Conservation (phyloP, 1,140 invertebrate genomes). For the Amyelois transitella region DNA sequence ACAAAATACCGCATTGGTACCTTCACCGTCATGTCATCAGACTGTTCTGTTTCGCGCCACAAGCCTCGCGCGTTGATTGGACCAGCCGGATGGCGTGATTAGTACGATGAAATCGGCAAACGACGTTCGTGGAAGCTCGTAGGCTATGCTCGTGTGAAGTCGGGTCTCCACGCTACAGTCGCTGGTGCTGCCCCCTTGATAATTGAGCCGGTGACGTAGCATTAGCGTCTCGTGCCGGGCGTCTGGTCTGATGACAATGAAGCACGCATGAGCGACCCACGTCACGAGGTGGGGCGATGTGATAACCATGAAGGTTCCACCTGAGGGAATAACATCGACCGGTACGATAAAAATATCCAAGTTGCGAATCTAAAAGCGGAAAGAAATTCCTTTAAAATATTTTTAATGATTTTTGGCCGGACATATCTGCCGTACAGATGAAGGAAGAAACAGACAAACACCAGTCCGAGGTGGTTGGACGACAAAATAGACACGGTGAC, state of each 20-base stretch:
- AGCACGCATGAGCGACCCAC: slow-evolving; percentile 1
- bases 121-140: slow-evolving; percentile 6
- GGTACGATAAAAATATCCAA: not conserved
- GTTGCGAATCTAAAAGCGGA: too few species aligned
- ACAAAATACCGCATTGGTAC: not conserved
- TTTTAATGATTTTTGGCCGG: too few species aligned
- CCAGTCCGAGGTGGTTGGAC: too few species aligned
- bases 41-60: slow-evolving; percentile 26
- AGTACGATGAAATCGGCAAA: slow-evolving; percentile 3
- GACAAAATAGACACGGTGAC: too few species aligned
- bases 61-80: slow-evolving; percentile 32
- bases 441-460: too few species aligned
- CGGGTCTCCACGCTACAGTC: slow-evolving; percentile 1
- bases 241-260: not conserved
- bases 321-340: not conserved
- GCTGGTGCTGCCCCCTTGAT: slow-evolving; percentile 38
- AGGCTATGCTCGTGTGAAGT: not conserved
- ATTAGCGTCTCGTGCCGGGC: not conserved
- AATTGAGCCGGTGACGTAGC: slow-evolving; percentile 25
- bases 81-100: slow-evolving; percentile 40
- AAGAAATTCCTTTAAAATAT: too few species aligned
- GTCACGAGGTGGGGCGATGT: slow-evolving; percentile 17
- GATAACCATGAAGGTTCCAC: slow-evolving; percentile 21
- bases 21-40: slow-evolving; percentile 17
- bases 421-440: too few species aligned